Evolutionary conservation across 2,113 vertebrate genomes (phyloP).

Genomic region (Clupea harengus): DNA sequence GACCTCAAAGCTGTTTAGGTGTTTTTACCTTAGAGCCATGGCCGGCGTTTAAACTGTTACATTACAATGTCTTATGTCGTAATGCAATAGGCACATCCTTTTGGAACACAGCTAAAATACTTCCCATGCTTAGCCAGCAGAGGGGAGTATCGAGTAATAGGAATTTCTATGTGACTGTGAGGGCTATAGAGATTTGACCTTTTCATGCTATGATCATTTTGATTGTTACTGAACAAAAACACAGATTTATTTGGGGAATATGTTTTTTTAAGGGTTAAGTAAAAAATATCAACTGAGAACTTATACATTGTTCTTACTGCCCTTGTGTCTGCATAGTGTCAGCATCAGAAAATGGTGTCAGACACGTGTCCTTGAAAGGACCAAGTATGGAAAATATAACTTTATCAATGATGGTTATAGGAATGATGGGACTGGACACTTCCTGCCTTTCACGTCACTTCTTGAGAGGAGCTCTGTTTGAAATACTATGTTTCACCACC

Average conservation of each 20-base stretch:
- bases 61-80: not conserved
- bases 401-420: too few relatives aligned
- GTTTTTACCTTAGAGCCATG: not conserved
- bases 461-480: too few relatives aligned
- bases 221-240: not conserved
- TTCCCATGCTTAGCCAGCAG: conserved; percentile 11
- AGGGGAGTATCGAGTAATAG: conserved; percentile 28
- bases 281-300: too few relatives aligned
- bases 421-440: too few relatives aligned
- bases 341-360: too few relatives aligned
- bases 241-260: not conserved
- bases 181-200: not conserved
- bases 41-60: not conserved
- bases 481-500: too few relatives aligned
- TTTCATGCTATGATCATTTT: not conserved
- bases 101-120: not conserved
- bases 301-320: too few relatives aligned
- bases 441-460: too few relatives aligned
- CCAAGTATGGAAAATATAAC: too few relatives aligned
- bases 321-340: too few relatives aligned
- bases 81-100: not conserved
- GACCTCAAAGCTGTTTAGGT: not conserved
- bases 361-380: too few relatives aligned
- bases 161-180: not conserved
- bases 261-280: too few relatives aligned